These are phyloP conservation scores for Buceros bicornis DNA, from an alignment of 2,797 vertebrate species.

Conservation along the genomic window DNA sequence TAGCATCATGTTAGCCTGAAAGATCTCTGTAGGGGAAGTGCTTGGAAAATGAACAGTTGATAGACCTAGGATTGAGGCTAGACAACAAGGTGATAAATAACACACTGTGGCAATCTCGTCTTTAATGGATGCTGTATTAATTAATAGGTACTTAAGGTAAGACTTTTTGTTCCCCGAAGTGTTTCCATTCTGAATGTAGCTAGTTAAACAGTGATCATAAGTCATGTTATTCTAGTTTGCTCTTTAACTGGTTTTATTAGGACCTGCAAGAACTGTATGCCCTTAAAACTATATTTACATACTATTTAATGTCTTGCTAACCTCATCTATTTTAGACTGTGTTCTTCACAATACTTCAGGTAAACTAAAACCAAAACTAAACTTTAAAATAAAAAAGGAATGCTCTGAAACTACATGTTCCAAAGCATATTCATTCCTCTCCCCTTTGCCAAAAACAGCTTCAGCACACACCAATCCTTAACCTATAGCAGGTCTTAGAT, in stretches of 20 bases:
- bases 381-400: not conserved
- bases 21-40: not conserved
- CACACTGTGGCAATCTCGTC: not conserved
- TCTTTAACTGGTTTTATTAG: not conserved
- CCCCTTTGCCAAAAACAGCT: rapidly evolving
- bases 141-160: not conserved
- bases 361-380: not conserved
- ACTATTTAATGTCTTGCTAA: not conserved
- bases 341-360: not conserved
- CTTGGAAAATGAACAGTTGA: not conserved
- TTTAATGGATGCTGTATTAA: slow-evolving; percentile 13
- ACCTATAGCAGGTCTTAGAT: not conserved
- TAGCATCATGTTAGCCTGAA: not conserved
- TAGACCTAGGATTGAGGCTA: not conserved
- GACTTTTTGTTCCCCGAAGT: not conserved
- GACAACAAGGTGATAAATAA: not conserved
- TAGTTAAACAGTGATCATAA: not conserved
- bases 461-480: not conserved
- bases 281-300: not conserved
- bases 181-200: not conserved
- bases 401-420: not conserved
- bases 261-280: not conserved
- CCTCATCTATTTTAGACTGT: not conserved
- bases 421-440: not conserved
- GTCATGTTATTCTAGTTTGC: not conserved